Evolutionary conservation across 2,113 vertebrate species (phyloP).

Genomic region (Clarias magur): DNA sequence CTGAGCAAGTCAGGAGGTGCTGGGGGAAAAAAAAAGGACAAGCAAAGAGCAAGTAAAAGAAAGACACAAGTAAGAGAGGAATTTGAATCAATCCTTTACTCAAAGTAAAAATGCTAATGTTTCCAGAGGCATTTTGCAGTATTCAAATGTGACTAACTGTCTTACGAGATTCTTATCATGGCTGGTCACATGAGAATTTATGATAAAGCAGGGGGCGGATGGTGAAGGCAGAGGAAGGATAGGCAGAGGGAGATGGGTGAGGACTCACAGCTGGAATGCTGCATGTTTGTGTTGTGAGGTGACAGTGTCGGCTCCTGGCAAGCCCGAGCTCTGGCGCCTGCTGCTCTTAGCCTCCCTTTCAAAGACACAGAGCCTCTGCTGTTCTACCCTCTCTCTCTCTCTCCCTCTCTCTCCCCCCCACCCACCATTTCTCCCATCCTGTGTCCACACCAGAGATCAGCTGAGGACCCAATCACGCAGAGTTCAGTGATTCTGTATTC

Average conservation of each 20-base stretch:
- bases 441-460: conserved; percentile 8
- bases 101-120: neutral
- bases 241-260: conserved; percentile 51
- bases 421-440: neutral
- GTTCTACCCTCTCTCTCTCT: conserved; percentile 30
- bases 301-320: conserved; percentile 54
- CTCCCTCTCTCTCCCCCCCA: conserved; percentile 57
- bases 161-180: neutral
- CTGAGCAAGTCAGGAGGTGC: conserved; percentile 22
- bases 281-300: conserved; percentile 62
- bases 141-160: neutral
- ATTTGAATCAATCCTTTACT: conserved; percentile 11
- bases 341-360: conserved; percentile 46
- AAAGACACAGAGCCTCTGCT: conserved; percentile 50
- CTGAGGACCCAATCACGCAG: neutral
- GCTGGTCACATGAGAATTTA: neutral
- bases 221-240: conserved; percentile 15
- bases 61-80: neutral
- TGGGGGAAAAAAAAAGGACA: neutral
- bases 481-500: neutral
- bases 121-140: neutral
- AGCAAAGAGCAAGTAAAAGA: neutral
- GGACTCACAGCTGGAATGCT: conserved; percentile 65
- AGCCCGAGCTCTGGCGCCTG: conserved; percentile 61
- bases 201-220: neutral